phyloP scores from a whole-genome alignment of 2,113 vertebrate genomes.

The Apaloderma vittatum region DNA sequence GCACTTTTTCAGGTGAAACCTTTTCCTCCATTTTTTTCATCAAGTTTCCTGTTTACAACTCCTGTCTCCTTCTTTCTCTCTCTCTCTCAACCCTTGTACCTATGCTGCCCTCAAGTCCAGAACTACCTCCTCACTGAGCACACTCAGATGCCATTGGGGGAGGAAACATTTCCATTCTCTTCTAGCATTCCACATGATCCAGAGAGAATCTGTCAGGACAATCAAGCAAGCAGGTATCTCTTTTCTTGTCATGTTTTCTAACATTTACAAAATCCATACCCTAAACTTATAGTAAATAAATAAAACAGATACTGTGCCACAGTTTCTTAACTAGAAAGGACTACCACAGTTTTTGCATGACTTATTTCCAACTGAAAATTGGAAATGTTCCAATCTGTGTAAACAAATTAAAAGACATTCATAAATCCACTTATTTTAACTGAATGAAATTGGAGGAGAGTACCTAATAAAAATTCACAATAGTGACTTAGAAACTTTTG shows the following conservation, averaged over 20 bases:
- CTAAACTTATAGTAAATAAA: background rate
- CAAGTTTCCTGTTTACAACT: background rate
- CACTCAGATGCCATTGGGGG: fast-evolving
- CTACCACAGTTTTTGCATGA: background rate
- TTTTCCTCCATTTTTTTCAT: background rate
- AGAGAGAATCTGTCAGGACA: background rate
- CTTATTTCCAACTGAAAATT: background rate
- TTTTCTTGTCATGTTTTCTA: background rate
- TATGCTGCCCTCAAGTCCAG: background rate
- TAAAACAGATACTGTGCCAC: background rate
- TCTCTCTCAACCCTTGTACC: fast-evolving
- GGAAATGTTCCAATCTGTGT: background rate
- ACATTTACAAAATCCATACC: background rate
- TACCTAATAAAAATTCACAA: background rate
- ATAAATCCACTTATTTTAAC: background rate
- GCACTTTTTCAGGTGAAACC: background rate
- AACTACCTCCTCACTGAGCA: background rate
- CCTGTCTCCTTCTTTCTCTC: background rate
- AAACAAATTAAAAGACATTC: background rate
- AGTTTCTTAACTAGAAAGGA: background rate
- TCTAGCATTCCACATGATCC: background rate
- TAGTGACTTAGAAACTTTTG: background rate
- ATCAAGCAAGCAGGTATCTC: background rate
- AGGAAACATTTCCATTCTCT: background rate
- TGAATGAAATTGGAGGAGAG: background rate